Conservation (phyloP, 2,113 vertebrate genomes). For the Glareola pratincola region DNA sequence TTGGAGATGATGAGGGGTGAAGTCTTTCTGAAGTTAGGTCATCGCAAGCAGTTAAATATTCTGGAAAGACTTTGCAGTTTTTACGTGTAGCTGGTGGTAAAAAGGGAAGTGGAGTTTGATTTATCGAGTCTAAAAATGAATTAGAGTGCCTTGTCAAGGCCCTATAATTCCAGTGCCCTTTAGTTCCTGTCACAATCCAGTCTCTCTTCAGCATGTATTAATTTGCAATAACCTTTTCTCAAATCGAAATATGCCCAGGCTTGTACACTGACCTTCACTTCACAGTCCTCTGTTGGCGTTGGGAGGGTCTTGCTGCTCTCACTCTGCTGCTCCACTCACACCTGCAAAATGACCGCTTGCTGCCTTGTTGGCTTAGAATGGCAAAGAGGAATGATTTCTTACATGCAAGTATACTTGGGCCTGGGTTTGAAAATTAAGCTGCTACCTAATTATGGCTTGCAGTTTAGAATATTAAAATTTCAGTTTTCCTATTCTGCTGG, state of each 20-base stretch:
- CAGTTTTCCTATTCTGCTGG: not conserved
- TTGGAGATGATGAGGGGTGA: not conserved
- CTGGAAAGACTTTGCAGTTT: not conserved
- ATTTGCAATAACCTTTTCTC: not conserved
- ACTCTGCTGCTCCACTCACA: not conserved
- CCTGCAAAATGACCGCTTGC: not conserved
- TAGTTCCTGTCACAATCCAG: not conserved
- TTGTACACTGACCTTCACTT: not conserved
- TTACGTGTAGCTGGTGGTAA: not conserved
- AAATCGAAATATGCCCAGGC: not conserved
- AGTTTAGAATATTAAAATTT: not conserved
- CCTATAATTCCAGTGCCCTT: not conserved
- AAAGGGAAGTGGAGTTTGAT: not conserved
- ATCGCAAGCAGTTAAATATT: not conserved
- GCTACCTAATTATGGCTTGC: not conserved
- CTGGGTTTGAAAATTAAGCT: not conserved
- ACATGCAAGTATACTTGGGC: not conserved
- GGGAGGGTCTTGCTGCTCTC: not conserved
- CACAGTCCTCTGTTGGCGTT: not conserved
- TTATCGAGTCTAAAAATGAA: not conserved
- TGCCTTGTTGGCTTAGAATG: not conserved
- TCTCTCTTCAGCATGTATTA: not conserved
- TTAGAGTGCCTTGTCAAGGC: not conserved
- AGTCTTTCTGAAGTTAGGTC: not conserved
- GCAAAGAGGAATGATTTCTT: not conserved